Conservation (phyloP, 2,888 invertebrate genomes). For the Phymatocera aterrima region DNA sequence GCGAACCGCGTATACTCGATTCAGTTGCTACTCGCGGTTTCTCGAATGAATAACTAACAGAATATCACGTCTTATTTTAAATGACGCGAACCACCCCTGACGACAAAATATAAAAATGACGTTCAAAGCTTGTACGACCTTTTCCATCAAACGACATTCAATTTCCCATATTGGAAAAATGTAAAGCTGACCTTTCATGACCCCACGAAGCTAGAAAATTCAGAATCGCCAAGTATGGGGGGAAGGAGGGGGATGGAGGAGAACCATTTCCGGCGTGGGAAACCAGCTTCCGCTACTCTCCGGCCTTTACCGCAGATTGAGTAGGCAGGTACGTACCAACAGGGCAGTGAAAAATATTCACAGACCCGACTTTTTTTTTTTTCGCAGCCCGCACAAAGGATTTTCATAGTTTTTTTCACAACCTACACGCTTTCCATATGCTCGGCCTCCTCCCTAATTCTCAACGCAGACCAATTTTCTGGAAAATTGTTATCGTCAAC, state of each 20-base stretch:
- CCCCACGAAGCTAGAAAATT: conserved; percentile 36
- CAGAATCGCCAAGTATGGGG: conserved; percentile 44
- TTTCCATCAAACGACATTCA: conserved; percentile 42
- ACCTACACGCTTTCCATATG: not conserved
- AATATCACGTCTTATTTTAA: not conserved
- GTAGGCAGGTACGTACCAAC: conserved; percentile 17
- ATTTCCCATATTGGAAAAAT: conserved; percentile 46
- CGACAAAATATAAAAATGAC: not conserved
- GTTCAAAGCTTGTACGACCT: not conserved
- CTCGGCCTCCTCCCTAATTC: not conserved
- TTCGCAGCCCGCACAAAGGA: not conserved
- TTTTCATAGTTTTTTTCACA: not conserved
- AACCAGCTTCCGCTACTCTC: conserved; percentile 42
- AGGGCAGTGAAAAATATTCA: conserved; percentile 26
- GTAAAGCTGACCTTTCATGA: conserved; percentile 38
- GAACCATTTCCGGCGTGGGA: conserved; percentile 46
- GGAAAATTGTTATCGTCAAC: not conserved
- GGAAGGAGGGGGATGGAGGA: not conserved
- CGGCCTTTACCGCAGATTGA: conserved; percentile 28
- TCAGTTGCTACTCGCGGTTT: not conserved
- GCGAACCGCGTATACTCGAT: not conserved
- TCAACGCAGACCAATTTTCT: not conserved
- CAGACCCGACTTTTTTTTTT: no score
- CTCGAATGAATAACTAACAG: not conserved
- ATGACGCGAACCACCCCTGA: not conserved